A percentile compares a stretch with the other conserved stretches of the same genome.
These are phyloP conservation scores for Podabrus alpinus DNA, from an alignment of 2,888 invertebrate species.

Conservation along the genomic window DNA sequence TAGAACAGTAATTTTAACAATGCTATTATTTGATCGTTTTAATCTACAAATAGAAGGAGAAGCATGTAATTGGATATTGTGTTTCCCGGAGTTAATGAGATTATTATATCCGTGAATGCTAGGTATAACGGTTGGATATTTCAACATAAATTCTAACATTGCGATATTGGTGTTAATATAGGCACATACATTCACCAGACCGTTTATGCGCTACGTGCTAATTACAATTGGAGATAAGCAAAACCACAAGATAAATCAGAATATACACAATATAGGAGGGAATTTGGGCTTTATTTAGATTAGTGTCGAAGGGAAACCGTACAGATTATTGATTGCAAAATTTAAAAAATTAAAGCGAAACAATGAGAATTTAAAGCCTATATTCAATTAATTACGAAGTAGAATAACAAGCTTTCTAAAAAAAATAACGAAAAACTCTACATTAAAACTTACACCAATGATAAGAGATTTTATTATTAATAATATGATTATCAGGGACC, in stretches of 20 bases:
- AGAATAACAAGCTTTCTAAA: neutral
- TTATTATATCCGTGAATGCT: neutral
- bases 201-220: constrained; percentile 43
- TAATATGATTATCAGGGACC: no score
- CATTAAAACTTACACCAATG: no score
- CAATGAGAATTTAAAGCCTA: neutral
- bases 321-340: constrained; percentile 15
- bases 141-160: constrained; percentile 23
- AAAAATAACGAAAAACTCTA: neutral
- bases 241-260: constrained; percentile 43
- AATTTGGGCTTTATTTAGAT: constrained; percentile 26
- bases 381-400: neutral
- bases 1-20: neutral
- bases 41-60: constrained; percentile 6
- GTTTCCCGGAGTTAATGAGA: constrained; percentile 12
- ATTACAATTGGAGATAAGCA: constrained; percentile 46
- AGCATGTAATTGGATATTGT: constrained; percentile 9
- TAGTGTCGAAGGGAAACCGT: constrained; percentile 17
- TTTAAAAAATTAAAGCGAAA: neutral
- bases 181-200: constrained; percentile 38
- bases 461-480: no score
- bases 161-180: constrained; percentile 39
- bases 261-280: constrained; percentile 36
- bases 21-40: neutral
- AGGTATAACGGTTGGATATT: constrained; percentile 8